Conservation (phyloP, 2,888 invertebrate genomes). For the Drosophila infuscata region DNA sequence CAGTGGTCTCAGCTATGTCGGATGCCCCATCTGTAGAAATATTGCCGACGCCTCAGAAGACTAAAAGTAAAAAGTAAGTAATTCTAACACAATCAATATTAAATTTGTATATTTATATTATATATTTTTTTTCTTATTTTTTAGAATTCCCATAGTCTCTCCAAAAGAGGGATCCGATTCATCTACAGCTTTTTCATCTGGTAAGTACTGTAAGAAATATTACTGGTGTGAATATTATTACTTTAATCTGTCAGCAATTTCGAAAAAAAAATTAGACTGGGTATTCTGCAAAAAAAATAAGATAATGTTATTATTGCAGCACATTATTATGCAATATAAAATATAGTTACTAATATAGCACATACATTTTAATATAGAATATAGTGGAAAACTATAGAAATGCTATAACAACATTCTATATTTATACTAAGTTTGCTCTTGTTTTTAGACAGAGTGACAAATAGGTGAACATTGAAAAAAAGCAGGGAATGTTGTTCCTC, state of each 20-base stretch:
- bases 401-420: neutral
- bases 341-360: neutral
- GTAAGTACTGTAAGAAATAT: conserved; percentile 46
- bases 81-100: neutral
- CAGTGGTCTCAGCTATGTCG: conserved; percentile 90
- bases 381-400: neutral
- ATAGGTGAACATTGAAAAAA: neutral
- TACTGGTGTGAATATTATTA: neutral
- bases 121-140: conserved; percentile 8
- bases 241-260: neutral
- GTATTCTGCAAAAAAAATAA: neutral
- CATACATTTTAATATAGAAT: neutral
- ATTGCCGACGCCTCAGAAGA: conserved; percentile 85
- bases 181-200: conserved; percentile 16
- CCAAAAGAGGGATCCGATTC: conserved; percentile 65
- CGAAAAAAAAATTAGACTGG: neutral
- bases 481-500: neutral
- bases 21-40: conserved; percentile 87
- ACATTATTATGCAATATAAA: neutral
- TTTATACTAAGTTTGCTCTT: neutral
- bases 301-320: neutral
- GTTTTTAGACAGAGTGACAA: neutral
- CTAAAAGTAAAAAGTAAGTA: conserved; percentile 83
- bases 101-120: neutral
- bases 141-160: conserved; percentile 76